Evolutionary conservation across 2,888 invertebrate species (phyloP).

Genomic region (Chalcis sispes): DNA sequence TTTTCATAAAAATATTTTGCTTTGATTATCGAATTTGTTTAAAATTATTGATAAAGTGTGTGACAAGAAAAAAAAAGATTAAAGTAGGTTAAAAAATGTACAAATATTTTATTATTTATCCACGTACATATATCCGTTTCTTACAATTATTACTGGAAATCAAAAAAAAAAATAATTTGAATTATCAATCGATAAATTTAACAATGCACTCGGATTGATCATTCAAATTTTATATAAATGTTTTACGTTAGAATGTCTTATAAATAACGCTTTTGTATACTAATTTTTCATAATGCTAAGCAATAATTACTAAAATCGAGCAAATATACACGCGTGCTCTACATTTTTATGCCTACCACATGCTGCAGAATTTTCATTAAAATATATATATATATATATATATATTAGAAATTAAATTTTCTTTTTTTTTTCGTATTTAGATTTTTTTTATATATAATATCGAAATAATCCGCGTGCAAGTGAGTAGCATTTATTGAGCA

Average conservation of each 20-base stretch:
- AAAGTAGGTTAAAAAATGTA: conserved; percentile 63
- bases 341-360: conserved; percentile 58
- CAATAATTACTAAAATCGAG: conserved; percentile 58
- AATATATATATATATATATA: conserved; percentile 9
- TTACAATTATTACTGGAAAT: conserved; percentile 44
- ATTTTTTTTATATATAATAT: conserved; percentile 14
- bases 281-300: conserved; percentile 40
- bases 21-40: neutral
- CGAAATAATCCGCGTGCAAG: conserved; percentile 50
- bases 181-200: conserved; percentile 43
- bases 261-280: conserved; percentile 57
- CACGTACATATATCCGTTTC: conserved; percentile 59
- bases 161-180: conserved; percentile 26
- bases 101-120: conserved; percentile 68
- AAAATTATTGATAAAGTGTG: conserved; percentile 4
- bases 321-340: conserved; percentile 63
- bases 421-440: conserved; percentile 27
- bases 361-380: conserved; percentile 45
- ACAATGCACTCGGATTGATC: conserved; percentile 34
- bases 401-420: conserved; percentile 20
- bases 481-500: conserved; percentile 60
- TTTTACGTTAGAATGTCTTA: conserved; percentile 53
- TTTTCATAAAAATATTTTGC: neutral
- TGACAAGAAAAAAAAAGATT: conserved; percentile 34
- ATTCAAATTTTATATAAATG: conserved; percentile 37